A percentile compares a stretch with the other conserved stretches of the same genome.
Evolutionary conservation across 2,888 invertebrate genomes (phyloP).

Genomic region (Polydrusus pterygomalis): DNA sequence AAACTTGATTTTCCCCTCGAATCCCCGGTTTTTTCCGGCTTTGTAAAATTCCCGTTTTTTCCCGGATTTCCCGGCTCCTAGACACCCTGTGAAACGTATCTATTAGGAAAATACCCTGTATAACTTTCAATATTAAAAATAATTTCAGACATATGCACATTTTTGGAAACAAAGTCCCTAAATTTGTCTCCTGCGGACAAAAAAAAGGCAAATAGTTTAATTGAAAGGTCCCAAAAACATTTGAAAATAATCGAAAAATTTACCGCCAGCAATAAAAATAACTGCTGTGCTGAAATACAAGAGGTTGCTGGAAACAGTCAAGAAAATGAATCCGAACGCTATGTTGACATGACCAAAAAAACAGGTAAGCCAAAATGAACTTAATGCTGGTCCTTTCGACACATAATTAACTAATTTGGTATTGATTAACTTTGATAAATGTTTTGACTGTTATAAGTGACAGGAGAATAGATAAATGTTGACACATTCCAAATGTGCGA

Average conservation of each 20-base stretch:
- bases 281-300: constrained; percentile 47
- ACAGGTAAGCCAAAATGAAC: constrained; percentile 51
- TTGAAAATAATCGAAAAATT: constrained; percentile 29
- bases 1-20: too few species aligned
- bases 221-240: constrained; percentile 42
- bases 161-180: constrained; percentile 16
- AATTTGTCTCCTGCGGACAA: constrained; percentile 24
- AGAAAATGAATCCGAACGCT: constrained; percentile 56
- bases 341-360: constrained; percentile 61
- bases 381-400: too few species aligned
- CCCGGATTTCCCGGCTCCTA: too few species aligned
- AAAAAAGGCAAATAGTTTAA: constrained; percentile 31
- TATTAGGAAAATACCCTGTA: too few species aligned
- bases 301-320: constrained; percentile 58
- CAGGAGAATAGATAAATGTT: too few species aligned
- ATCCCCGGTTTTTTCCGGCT: too few species aligned
- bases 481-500: too few species aligned
- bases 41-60: too few species aligned
- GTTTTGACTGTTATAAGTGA: too few species aligned
- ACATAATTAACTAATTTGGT: too few species aligned
- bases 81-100: too few species aligned
- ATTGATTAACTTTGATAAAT: too few species aligned
- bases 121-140: background rate
- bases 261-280: background rate
- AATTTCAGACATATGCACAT: constrained; percentile 29